A percentile compares a stretch with the other conserved stretches of the same genome.
These are phyloP conservation scores for Alsophila aescularia DNA, from an alignment of 2,888 invertebrate genomes.

Conservation along the genomic window DNA sequence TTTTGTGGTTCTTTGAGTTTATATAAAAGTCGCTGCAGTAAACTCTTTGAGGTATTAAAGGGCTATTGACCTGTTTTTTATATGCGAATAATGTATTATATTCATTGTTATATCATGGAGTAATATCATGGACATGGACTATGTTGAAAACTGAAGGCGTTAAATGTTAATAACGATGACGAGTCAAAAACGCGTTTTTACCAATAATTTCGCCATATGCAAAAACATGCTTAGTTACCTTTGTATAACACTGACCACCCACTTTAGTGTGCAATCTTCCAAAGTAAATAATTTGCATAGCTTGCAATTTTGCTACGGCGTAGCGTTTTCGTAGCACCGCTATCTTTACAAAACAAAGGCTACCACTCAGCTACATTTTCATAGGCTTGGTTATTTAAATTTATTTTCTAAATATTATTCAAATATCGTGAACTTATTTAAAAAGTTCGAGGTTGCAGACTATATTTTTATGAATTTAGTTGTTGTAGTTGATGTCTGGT, in stretches of 20 bases:
- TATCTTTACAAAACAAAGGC: conserved; percentile 32
- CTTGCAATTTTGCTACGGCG: conserved; percentile 27
- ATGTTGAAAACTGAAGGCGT: no score
- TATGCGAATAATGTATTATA: no score
- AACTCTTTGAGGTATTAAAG: not conserved
- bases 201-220: no score
- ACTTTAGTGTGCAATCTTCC: conserved; percentile 24
- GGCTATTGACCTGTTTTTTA: not conserved
- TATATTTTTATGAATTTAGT: not conserved
- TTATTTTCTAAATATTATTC: not conserved
- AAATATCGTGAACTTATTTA: not conserved
- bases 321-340: conserved; percentile 33
- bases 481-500: no score
- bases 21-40: not conserved
- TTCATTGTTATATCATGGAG: no score
- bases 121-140: no score
- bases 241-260: conserved; percentile 18
- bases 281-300: conserved; percentile 25
- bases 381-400: not conserved
- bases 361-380: no score
- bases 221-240: no score
- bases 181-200: no score
- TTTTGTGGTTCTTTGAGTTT: conserved; percentile 10
- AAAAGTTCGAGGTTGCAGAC: not conserved
- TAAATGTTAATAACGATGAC: no score